A percentile compares a stretch with the other conserved stretches of the same genome.
phyloP scores from a whole-genome alignment of 2,797 vertebrate species.

The Enteromius thamalakanensis region DNA sequence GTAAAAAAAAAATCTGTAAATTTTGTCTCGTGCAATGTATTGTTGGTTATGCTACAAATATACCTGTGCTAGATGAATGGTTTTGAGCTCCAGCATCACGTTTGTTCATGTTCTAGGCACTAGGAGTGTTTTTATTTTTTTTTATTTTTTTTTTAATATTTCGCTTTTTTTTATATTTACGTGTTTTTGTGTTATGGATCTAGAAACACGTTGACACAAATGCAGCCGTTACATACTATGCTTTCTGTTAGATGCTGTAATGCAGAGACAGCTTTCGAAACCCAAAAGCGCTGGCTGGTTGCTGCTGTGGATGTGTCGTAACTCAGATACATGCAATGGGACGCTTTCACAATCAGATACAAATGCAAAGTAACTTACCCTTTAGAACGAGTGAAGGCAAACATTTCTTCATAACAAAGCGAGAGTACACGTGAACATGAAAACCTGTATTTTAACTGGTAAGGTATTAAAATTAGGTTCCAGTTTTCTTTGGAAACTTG shows the following conservation, averaged over 20 bases:
- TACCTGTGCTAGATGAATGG: no score
- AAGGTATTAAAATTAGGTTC: neutral
- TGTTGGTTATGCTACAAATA: no score
- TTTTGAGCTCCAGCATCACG: no score
- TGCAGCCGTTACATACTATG: neutral
- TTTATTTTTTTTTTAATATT: neutral
- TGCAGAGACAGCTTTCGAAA: constrained; percentile 49
- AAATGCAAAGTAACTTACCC: constrained; percentile 33
- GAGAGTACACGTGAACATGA: neutral
- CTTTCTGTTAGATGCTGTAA: constrained; percentile 12
- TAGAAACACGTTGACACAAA: neutral
- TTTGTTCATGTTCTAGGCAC: neutral
- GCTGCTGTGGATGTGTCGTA: constrained; percentile 50
- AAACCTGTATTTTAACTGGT: neutral
- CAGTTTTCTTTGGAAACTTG: constrained; percentile 5
- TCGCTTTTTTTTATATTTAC: no score
- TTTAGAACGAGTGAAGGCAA: constrained; percentile 10
- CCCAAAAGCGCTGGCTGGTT: constrained; percentile 11
- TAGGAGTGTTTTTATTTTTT: no score
- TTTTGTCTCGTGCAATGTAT: no score
- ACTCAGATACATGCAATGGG: constrained; percentile 41
- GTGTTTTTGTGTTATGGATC: neutral
- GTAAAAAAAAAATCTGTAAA: no score
- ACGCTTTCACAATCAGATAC: constrained; percentile 49
- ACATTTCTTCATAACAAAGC: neutral